Evolutionary conservation across 2,113 vertebrate genomes (phyloP), one percentile per base, ranked within the genome.

Genomic region (Grammomys surdaster): DNA sequence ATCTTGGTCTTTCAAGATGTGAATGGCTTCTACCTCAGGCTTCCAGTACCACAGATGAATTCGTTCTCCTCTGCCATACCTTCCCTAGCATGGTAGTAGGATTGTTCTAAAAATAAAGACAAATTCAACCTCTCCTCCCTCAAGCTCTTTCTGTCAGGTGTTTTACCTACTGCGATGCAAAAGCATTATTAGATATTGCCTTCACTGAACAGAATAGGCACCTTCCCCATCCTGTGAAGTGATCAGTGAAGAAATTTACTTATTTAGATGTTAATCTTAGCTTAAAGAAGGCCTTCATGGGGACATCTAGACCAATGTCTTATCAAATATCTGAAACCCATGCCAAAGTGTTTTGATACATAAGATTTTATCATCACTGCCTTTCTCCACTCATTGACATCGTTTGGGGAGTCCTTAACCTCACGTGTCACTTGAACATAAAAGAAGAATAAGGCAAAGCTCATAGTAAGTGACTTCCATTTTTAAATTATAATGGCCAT

Each of bases 391-490:
- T 16, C 43, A 54, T 70, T 51, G 75, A 75, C 28, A 17, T 90
- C 9, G 19, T 75, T 43, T 7, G 48, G 36, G 19, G 40, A 46
- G 88, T 51, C 22, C 5, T 70, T 72, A 88, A 1, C 17, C 56
- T 48, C 84, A 26, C 20, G 26, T 72, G 9, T 78, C 48, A 58
- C 51, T 94, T 95, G 22, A 80, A 95, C 90, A 1, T 36, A 72
- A 3, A 51, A 82, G n/a, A 91, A 88, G n/a, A 91, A 88, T 76
- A 67, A 58, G 88, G 28, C 70, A 95, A 95, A 73, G 6, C 10
- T 89, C 20, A 82, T 14, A 56, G 28, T 36, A 87, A 90, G 19
- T 76, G n/a, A 33, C 5, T 88, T 86, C 28, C 12, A 13, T 60
- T 40, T 63, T 85, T 70, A 93, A 14, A 6, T 80, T 84, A 72